Percentiles rank a stretch among this genome's conserved stretches.
phyloP scores from a whole-genome alignment of 2,113 vertebrate species.

The Tautogolabrus adspersus region DNA sequence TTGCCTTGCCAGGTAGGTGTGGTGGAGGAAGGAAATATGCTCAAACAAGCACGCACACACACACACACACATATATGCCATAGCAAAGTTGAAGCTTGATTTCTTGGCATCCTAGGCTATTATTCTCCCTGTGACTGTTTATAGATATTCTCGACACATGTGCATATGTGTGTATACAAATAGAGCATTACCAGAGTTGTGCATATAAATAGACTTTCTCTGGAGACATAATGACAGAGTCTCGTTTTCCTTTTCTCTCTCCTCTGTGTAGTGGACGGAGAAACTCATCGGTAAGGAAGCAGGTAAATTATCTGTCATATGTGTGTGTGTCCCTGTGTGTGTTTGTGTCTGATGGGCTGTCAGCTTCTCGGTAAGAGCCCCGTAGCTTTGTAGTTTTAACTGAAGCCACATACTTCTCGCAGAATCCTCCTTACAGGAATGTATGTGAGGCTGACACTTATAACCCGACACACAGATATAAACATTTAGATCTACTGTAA shows the following conservation, averaged over 20 bases:
- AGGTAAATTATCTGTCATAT: slow-evolving; percentile 87
- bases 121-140: slow-evolving; percentile 59
- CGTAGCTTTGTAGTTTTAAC: slow-evolving; percentile 37
- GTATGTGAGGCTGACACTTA: neutral
- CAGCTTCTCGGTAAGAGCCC: slow-evolving; percentile 15
- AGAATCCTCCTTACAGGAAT: neutral
- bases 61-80: slow-evolving; percentile 33
- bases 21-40: slow-evolving; percentile 63
- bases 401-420: slow-evolving; percentile 40
- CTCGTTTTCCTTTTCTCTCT: slow-evolving; percentile 37
- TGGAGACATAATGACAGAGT: slow-evolving; percentile 75
- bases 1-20: slow-evolving; percentile 93
- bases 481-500: neutral
- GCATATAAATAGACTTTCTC: slow-evolving; percentile 72
- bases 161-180: slow-evolving; percentile 65
- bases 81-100: slow-evolving; percentile 40
- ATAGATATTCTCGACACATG: slow-evolving; percentile 66
- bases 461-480: neutral
- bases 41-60: slow-evolving; percentile 3
- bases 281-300: slow-evolving; percentile 92
- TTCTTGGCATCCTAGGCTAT: slow-evolving; percentile 59
- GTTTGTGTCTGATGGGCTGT: slow-evolving; percentile 20
- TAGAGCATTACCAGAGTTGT: slow-evolving; percentile 63
- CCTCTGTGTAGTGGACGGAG: slow-evolving; percentile 83
- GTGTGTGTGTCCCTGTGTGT: slow-evolving; percentile 13